Base-by-base conservation (phyloP, 2,888 invertebrate species). In the Diadegma fenestrale region DNA sequence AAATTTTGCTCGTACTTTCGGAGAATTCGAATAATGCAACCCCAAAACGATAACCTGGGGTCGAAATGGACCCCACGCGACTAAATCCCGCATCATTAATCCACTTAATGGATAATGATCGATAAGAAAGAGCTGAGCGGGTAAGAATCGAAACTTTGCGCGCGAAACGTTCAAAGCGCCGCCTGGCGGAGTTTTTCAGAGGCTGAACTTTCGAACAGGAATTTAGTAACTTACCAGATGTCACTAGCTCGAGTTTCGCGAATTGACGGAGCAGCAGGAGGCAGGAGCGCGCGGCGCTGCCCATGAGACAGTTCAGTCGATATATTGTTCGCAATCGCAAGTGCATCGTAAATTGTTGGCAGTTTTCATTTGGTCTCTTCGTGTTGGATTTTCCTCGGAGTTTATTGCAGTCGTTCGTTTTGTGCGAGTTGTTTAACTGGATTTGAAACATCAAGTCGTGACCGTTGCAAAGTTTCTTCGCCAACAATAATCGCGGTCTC, bases 291-390 rank as follows among this genome's bases (percentile, higher is more conserved):
- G 48, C 48, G n/a, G 17, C n/a, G 48, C 48, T 48, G n/a, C n/a
- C n/a, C 48, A 48, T 48, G 17, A 48, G n/a, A 48, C n/a, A 48
- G 48, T 19, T 51, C 0, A n/a, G 51, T 17, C 68, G n/a, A n/a
- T 43, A 2, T 43, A 41, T 43, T 22, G 64, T 37, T 64, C 33
- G 33, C 64, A 26, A 68, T 64, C 33, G 33, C 64, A 26, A 68
- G 68, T 68, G 43, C 68, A 43, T 68, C 68, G 68, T 43, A 76
- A 76, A 76, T 66, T 51, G 54, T 64, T 51, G 22, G 22, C 48
- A 37, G 3, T 54, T 54, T 33, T 30, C n/a, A n/a, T n/a, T n/a
- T n/a, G n/a, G n/a, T 41, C 26, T 61, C 22, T 41, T 41, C 22
- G 12, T 68, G 22, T 22, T 26, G 14, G 10, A 43, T 14, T 6